Percentiles rank a stretch among this genome's conserved stretches.
Conservation (phyloP, 1,140 invertebrate genomes). For the Anoplolepis gracilipes region DNA sequence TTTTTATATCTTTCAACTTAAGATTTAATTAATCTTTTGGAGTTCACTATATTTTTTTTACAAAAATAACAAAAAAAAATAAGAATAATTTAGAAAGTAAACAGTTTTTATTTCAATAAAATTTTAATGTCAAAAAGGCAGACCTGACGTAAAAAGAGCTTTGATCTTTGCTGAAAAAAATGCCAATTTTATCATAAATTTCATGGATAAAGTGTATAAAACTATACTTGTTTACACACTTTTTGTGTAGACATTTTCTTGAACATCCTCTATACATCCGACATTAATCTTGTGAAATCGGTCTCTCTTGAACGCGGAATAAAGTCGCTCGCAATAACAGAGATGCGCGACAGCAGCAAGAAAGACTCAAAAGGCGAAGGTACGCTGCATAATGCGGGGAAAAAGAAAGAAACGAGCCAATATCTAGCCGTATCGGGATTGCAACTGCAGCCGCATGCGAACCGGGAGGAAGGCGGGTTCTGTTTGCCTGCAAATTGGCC, state of each 20-base stretch:
- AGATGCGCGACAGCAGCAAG: slow-evolving; percentile 37
- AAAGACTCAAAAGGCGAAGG: slow-evolving; percentile 37
- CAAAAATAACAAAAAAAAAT: not conserved
- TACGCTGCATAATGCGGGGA: slow-evolving; percentile 35
- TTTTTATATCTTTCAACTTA: not conserved
- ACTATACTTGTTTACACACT: not conserved
- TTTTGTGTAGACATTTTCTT: not conserved
- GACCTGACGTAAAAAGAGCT: too few relatives aligned
- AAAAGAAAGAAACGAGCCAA: slow-evolving; percentile 37
- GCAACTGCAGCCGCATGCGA: slow-evolving; percentile 9
- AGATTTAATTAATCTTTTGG: not conserved
- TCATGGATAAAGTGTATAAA: not conserved
- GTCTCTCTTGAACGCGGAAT: slow-evolving; percentile 21
- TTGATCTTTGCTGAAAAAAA: not conserved
- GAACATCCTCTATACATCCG: not conserved
- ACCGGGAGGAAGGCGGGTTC: slow-evolving; percentile 16
- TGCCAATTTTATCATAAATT: not conserved
- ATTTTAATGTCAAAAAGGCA: not conserved
- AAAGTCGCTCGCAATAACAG: slow-evolving; percentile 27
- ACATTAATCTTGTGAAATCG: slow-evolving; percentile 8
- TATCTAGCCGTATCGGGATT: slow-evolving; percentile 42
- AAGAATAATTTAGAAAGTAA: not conserved
- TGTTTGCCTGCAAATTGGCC: slow-evolving; percentile 45
- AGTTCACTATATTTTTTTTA: not conserved
- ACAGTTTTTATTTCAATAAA: not conserved